These are phyloP conservation scores for Trichogramma evanescens DNA, from an alignment of 2,888 invertebrate genomes.

Conservation along the genomic window DNA sequence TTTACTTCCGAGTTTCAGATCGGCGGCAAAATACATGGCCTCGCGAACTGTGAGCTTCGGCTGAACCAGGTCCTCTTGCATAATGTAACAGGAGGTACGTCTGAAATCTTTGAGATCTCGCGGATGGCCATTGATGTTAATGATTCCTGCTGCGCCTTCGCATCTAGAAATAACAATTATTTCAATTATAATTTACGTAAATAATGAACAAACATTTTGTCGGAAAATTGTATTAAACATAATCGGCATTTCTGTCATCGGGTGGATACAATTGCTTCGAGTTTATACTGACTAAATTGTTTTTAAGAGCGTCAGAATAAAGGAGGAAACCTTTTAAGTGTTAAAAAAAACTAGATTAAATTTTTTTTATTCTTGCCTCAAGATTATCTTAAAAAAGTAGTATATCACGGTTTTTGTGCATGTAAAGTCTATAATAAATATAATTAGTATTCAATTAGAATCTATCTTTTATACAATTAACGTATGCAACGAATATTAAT, in stretches of 20 bases:
- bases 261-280: too few relatives aligned
- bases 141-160: slow-evolving; percentile 62
- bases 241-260: too few relatives aligned
- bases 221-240: not conserved
- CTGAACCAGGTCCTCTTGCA: slow-evolving; percentile 86
- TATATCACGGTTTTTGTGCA: too few relatives aligned
- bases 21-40: slow-evolving; percentile 81
- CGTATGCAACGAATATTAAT: too few relatives aligned
- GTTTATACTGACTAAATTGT: too few relatives aligned
- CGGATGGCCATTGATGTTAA: slow-evolving; percentile 71
- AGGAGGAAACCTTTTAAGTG: not conserved
- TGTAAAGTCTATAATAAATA: too few relatives aligned
- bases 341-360: not conserved
- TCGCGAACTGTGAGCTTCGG: slow-evolving; percentile 82
- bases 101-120: slow-evolving; percentile 73
- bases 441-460: too few relatives aligned
- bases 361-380: too few relatives aligned
- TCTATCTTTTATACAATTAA: too few relatives aligned
- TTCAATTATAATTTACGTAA: not conserved
- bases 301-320: too few relatives aligned
- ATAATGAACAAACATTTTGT: not conserved
- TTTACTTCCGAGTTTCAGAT: slow-evolving; percentile 73
- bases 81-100: slow-evolving; percentile 88
- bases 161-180: slow-evolving; percentile 49
- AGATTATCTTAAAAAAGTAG: too few relatives aligned